Evolutionary conservation across 2,888 invertebrate genomes (phyloP).

Genomic region (Ormyrus labotus): DNA sequence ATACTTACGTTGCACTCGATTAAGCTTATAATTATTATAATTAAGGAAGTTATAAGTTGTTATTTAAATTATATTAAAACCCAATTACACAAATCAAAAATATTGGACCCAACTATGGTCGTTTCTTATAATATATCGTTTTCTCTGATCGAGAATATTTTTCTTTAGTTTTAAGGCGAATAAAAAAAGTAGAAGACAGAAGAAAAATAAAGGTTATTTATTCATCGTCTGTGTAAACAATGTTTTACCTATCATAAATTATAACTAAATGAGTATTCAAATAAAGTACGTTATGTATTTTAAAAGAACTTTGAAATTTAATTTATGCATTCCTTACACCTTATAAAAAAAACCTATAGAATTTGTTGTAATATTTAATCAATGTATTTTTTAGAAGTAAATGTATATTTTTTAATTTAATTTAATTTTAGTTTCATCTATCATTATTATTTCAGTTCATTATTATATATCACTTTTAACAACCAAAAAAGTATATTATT

Average conservation of each 20-base stretch:
- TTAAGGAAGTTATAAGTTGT: too few species aligned
- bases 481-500: too few species aligned
- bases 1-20: too few species aligned
- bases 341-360: too few species aligned
- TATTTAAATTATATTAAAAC: background rate
- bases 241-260: slow-evolving; percentile 68
- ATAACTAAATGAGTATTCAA: slow-evolving; percentile 59
- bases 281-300: slow-evolving; percentile 70
- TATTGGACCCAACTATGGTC: background rate
- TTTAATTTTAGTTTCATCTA: too few species aligned
- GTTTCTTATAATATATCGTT: background rate
- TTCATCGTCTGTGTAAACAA: slow-evolving; percentile 67
- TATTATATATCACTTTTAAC: too few species aligned
- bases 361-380: too few species aligned
- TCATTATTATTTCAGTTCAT: too few species aligned
- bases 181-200: background rate
- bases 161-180: background rate
- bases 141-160: background rate
- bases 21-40: too few species aligned
- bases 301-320: slow-evolving; percentile 52
- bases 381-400: too few species aligned
- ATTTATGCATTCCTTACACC: too few species aligned
- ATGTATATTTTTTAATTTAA: too few species aligned
- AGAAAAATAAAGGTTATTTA: slow-evolving; percentile 60
- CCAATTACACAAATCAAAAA: background rate